Conservation (phyloP, 2,888 invertebrate genomes). For the Branchellion lobata region DNA sequence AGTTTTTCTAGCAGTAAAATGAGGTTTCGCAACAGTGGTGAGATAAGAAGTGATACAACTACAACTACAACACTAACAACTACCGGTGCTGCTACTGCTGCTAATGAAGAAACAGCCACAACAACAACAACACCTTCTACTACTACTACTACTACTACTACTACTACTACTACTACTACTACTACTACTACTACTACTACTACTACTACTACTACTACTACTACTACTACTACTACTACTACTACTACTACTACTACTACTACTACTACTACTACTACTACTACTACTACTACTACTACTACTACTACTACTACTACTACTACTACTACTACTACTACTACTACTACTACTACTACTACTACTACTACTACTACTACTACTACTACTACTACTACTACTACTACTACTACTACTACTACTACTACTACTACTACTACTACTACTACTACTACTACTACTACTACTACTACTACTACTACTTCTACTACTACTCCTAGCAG, state of each 20-base stretch:
- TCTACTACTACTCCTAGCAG: neutral
- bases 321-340: neutral
- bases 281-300: constrained; percentile 14
- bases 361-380: constrained; percentile 1
- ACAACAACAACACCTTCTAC: no score
- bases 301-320: neutral
- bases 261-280: constrained; percentile 11
- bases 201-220: constrained; percentile 14
- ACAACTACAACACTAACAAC: neutral
- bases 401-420: constrained; percentile 14
- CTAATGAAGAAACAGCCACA: no score
- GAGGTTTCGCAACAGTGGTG: no score
- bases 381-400: constrained; percentile 22
- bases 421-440: constrained; percentile 14
- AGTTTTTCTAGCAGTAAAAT: no score
- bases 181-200: constrained; percentile 14
- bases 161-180: neutral
- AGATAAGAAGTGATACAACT: neutral
- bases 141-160: neutral
- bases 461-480: constrained; percentile 14
- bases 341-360: neutral
- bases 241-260: constrained; percentile 14
- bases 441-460: constrained; percentile 14
- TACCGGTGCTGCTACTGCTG: no score
- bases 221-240: constrained; percentile 14